phyloP scores from a whole-genome alignment of 2,797 vertebrate species.

The Enteromius fasciolatus region DNA sequence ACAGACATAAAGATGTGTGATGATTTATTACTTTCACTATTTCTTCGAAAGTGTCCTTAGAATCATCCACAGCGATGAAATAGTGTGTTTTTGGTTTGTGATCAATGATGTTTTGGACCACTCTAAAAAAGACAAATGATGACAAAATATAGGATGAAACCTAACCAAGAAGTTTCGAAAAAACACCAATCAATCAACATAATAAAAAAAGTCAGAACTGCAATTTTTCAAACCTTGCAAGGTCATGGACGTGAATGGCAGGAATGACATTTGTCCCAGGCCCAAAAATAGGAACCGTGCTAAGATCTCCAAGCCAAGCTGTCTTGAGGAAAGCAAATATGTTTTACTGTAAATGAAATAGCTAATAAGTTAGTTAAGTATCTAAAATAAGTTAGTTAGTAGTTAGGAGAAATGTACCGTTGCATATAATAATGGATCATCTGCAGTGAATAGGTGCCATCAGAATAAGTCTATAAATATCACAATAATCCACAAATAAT shows the following conservation, averaged over 20 bases:
- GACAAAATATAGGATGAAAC: not conserved
- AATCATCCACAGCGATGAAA: slow-evolving; percentile 86
- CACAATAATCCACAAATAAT: not conserved
- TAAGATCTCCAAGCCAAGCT: slow-evolving; percentile 84
- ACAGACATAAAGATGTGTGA: not conserved
- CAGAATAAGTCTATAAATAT: not conserved
- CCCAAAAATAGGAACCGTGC: slow-evolving; percentile 84
- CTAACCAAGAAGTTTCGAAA: not conserved
- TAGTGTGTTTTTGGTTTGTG: slow-evolving; percentile 81
- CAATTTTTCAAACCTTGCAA: slow-evolving; percentile 79
- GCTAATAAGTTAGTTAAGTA: not conserved
- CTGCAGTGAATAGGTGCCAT: not conserved
- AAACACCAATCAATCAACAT: not conserved
- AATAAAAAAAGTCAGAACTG: slow-evolving; percentile 7
- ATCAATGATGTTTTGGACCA: slow-evolving; percentile 87
- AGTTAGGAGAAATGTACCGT: not conserved
- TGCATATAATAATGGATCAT: not conserved
- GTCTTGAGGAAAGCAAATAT: slow-evolving; percentile 62
- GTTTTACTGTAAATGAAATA: not conserved
- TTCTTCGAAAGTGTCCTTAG: slow-evolving; percentile 81
- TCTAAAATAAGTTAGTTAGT: not conserved
- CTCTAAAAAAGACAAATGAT: slow-evolving; percentile 66
- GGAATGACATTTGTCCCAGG: slow-evolving; percentile 86
- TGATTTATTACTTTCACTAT: slow-evolving; percentile 80
- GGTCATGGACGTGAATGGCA: slow-evolving; percentile 87